Evolutionary conservation across 2,888 invertebrate species (phyloP).

Genomic region (Cephonodes hylas): DNA sequence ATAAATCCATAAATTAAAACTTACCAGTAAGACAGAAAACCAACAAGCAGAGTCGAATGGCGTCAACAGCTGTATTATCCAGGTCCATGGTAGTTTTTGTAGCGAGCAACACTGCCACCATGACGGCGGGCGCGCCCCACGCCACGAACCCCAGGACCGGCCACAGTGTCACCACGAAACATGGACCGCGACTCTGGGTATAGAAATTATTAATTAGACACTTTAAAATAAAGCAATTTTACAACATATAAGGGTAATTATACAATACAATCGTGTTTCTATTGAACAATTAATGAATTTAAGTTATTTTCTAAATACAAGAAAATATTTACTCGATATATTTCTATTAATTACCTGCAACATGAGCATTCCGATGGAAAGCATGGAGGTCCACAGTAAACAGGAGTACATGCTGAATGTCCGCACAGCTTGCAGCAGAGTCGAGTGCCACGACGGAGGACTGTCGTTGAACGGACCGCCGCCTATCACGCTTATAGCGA

Average conservation of each 20-base stretch:
- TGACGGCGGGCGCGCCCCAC: conserved; percentile 84
- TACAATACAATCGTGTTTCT: no score
- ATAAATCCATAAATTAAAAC: conserved; percentile 28
- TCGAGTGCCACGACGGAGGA: conserved; percentile 82
- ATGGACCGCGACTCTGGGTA: conserved; percentile 88
- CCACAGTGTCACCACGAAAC: conserved; percentile 89
- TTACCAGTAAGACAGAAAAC: conserved; percentile 90
- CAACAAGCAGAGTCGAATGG: conserved; percentile 87
- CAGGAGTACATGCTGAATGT: conserved; percentile 90
- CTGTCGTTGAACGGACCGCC: conserved; percentile 83
- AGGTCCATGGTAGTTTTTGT: conserved; percentile 87
- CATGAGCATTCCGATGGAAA: conserved; percentile 90
- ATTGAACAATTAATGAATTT: no score
- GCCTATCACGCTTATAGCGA: conserved; percentile 87
- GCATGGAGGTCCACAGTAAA: conserved; percentile 91
- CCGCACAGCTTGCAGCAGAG: conserved; percentile 88
- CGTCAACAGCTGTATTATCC: conserved; percentile 89
- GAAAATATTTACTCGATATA: no score
- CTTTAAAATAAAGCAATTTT: no score
- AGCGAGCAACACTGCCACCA: conserved; percentile 84
- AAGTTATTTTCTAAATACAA: no score
- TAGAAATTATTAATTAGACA: background rate
- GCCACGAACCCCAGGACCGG: conserved; percentile 83
- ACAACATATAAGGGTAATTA: no score
- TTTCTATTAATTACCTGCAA: conserved; percentile 80